Evolutionary conservation across 2,888 invertebrate genomes (phyloP).

Genomic region (Pristionchus entomophagus): DNA sequence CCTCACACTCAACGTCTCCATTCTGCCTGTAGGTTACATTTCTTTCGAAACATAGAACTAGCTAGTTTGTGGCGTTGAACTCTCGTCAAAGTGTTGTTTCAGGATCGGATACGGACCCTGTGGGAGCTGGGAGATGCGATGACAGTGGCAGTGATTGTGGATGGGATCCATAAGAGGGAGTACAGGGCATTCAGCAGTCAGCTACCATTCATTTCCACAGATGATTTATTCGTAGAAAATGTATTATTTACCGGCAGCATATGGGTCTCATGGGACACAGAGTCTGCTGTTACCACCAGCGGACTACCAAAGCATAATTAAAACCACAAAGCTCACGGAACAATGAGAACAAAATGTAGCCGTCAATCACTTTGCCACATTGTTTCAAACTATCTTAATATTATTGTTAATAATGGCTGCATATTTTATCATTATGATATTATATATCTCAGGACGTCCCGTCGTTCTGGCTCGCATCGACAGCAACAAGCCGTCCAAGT

Average conservation of each 20-base stretch:
- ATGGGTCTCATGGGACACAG: neutral
- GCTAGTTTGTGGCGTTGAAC: too few relatives aligned
- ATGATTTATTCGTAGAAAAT: neutral
- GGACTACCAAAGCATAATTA: too few relatives aligned
- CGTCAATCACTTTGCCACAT: too few relatives aligned
- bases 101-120: neutral
- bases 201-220: neutral
- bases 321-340: too few relatives aligned
- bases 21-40: neutral
- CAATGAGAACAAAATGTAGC: too few relatives aligned
- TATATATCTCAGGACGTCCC: conserved; percentile 17
- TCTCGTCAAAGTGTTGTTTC: neutral
- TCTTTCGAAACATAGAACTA: neutral
- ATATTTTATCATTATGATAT: neutral
- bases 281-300: too few relatives aligned
- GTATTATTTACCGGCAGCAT: neutral
- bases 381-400: too few relatives aligned
- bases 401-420: neutral
- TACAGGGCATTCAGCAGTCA: neutral
- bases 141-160: neutral
- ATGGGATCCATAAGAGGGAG: conserved; percentile 7
- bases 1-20: neutral
- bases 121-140: conserved; percentile 18
- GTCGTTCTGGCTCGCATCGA: neutral
- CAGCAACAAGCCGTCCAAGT: conserved; percentile 10